Evolutionary conservation across 1,140 invertebrate genomes (phyloP), one percentile per base, ranked within the genome.

Genomic region (Drosophila mayri): DNA sequence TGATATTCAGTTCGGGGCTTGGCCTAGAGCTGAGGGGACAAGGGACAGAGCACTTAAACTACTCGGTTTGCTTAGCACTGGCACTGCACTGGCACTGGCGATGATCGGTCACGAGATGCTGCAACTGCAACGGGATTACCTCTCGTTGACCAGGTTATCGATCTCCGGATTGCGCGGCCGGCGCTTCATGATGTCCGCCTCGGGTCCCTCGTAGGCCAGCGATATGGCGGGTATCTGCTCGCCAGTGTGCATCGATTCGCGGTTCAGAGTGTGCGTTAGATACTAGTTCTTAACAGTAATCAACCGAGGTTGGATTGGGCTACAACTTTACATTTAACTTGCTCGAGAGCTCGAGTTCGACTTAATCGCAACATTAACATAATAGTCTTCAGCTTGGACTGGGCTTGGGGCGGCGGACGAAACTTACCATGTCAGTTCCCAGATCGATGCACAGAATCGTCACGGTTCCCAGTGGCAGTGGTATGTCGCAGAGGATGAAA

Each of bases 401-500:
- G 14, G 25, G 46, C 14, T 22, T 6, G 12, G 22, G 52, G 25
- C 30, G 11, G n/a, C 25, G 80, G 81, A 50, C 55, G 57, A 41
- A 54, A 95, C 96, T 97, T 96, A 97, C 98, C 98, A 99, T 99
- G 96, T 99, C 99, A 92, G 99, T 99, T 96, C 99, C 99, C 93
- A 99, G 95, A 96, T 99, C 99, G 94, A 99, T 99, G 95, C 99
- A 99, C 76, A 99, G 95, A 94, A 99, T 99, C 81, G 99, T 99
- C 70, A 99, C 98, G 62, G 99, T 99, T 92, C 99, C 99, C 75
- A 99, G 95, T 54, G 99, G 98, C 81, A 99, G 94, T 65, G 99
- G 99, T 93, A 99, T 98, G 93, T 99, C 98, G 93, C 97, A 96
- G 32, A 99, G 95, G 93, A 99, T 99, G 94, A 99, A 99, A 70